Conservation (phyloP, 2,797 vertebrate genomes). For the Peromyscus melanophrys region DNA sequence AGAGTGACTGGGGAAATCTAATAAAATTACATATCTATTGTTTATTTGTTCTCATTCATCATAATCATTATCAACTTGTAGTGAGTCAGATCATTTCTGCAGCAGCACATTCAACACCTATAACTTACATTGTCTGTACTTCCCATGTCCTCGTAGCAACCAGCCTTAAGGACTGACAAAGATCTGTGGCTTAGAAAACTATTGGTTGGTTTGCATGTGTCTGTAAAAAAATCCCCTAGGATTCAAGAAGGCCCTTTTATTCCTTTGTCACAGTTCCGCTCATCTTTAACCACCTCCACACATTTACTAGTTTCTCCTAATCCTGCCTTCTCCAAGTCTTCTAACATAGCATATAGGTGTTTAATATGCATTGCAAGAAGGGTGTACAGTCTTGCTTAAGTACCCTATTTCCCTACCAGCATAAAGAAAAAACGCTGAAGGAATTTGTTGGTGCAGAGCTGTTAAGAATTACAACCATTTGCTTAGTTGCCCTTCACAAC, state of each 20-base stretch:
- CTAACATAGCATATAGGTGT: background rate
- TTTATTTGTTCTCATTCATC: background rate
- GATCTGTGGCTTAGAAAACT: background rate
- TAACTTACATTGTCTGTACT: background rate
- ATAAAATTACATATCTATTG: background rate
- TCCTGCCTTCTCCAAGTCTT: background rate
- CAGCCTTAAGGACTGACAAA: background rate
- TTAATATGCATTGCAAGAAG: background rate
- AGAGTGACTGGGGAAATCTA: background rate
- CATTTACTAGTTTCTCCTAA: background rate
- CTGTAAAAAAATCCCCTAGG: constrained; percentile 7
- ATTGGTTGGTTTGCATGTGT: background rate
- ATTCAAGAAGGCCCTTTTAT: background rate
- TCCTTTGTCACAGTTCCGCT: background rate
- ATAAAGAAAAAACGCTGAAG: background rate
- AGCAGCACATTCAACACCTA: background rate
- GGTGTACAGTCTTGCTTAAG: background rate
- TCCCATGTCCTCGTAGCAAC: background rate
- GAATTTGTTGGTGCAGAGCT: background rate
- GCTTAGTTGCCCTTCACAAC: background rate
- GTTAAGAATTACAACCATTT: background rate
- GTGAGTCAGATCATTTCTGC: background rate
- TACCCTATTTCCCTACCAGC: background rate
- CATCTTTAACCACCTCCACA: background rate
- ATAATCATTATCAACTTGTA: background rate